Percentiles rank a stretch among this genome's conserved stretches.
Conservation (phyloP, 2,888 invertebrate species). For the Spodoptera littoralis region DNA sequence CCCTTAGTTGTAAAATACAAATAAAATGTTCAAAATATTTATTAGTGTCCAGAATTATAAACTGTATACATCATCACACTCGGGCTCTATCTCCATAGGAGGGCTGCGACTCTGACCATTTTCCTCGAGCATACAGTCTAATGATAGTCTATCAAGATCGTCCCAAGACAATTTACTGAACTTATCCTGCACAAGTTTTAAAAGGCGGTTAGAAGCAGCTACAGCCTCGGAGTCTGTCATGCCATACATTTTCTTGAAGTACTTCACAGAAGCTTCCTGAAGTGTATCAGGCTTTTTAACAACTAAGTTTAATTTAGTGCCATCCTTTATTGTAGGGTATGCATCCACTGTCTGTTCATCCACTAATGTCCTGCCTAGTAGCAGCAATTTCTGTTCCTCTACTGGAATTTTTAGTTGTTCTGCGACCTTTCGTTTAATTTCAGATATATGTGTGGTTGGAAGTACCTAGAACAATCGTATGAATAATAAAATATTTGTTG, state of each 20-base stretch:
- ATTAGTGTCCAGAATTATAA: constrained; percentile 63
- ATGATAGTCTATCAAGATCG: constrained; percentile 88
- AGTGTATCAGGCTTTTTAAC: constrained; percentile 91
- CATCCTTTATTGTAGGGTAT: constrained; percentile 93
- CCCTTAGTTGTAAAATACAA: constrained; percentile 46
- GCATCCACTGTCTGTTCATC: constrained; percentile 92
- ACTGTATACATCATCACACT: constrained; percentile 68
- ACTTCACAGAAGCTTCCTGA: constrained; percentile 87
- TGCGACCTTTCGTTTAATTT: constrained; percentile 91
- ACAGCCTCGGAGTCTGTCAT: constrained; percentile 90
- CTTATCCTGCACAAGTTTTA: constrained; percentile 87
- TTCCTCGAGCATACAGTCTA: constrained; percentile 72
- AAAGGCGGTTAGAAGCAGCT: constrained; percentile 88
- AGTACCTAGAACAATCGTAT: constrained; percentile 78
- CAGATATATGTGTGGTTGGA: constrained; percentile 89
- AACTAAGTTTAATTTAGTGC: constrained; percentile 92
- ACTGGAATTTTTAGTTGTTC: constrained; percentile 90
- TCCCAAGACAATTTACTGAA: constrained; percentile 88
- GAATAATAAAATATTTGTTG: constrained; percentile 7
- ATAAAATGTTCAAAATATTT: constrained; percentile 45
- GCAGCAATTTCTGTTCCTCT: constrained; percentile 91
- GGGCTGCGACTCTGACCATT: constrained; percentile 56
- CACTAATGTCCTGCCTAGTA: constrained; percentile 91
- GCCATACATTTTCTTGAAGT: constrained; percentile 88
- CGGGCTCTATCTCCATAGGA: constrained; percentile 60